A percentile compares a stretch with the other conserved stretches of the same genome.
Evolutionary conservation across 2,888 invertebrate species (phyloP).

Genomic region (Athetis lepigone): DNA sequence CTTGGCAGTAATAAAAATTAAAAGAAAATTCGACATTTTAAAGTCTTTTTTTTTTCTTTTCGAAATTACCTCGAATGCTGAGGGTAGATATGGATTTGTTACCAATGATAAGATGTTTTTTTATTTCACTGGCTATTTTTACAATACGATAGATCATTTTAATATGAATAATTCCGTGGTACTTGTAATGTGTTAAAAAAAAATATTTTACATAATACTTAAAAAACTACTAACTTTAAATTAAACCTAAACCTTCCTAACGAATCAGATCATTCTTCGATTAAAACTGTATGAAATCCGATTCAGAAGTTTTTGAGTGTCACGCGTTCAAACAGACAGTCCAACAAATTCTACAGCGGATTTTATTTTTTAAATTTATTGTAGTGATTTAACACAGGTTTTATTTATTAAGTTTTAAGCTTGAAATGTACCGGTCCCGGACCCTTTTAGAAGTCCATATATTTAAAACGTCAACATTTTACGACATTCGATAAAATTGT

Average conservation of each 20-base stretch:
- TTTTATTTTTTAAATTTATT: no score
- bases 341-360: no score
- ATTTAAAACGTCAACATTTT: conserved; percentile 40
- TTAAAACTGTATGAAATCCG: no score
- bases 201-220: no score
- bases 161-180: no score
- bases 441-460: conserved; percentile 1
- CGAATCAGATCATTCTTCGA: no score
- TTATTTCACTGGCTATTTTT: not conserved
- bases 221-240: no score
- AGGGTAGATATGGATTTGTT: not conserved
- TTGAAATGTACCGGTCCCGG: conserved; percentile 1
- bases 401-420: conserved; percentile 1
- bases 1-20: not conserved
- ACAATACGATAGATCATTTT: no score
- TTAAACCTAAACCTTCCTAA: no score
- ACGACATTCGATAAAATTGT: conserved; percentile 38
- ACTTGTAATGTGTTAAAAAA: no score
- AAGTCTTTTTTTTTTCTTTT: not conserved
- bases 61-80: not conserved
- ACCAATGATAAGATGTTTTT: not conserved
- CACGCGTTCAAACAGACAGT: no score
- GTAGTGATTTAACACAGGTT: not conserved
- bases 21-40: not conserved
- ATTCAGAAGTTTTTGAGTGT: no score